These are phyloP conservation scores for Sinella curviseta DNA, from an alignment of 1,140 invertebrate species.

Conservation along the genomic window DNA sequence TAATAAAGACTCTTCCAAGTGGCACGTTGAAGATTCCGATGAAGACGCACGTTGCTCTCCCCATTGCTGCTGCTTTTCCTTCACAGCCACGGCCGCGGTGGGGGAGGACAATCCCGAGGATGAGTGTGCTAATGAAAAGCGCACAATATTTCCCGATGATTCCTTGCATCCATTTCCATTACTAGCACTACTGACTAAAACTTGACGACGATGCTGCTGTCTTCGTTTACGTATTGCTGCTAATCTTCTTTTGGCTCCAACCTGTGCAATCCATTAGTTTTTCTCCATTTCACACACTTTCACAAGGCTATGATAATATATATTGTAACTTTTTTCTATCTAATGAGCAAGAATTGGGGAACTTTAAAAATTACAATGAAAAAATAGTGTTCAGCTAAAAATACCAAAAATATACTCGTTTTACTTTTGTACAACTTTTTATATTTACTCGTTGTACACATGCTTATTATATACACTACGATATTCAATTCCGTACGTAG, in stretches of 20 bases:
- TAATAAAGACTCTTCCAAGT: neutral
- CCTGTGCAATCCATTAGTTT: slow-evolving; percentile 16
- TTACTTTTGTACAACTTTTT: neutral
- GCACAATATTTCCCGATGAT: no score
- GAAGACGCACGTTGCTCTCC: neutral
- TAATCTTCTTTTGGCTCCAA: slow-evolving; percentile 7
- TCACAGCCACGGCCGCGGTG: neutral
- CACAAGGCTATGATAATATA: neutral
- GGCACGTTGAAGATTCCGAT: neutral
- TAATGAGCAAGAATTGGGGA: no score
- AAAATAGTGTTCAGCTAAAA: no score
- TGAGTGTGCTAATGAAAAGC: no score
- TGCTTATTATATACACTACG: neutral
- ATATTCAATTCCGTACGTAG: no score
- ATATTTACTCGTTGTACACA: neutral
- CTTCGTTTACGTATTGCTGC: slow-evolving; percentile 9
- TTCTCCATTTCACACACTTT: slow-evolving; percentile 12
- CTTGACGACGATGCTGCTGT: neutral
- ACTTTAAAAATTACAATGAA: no score
- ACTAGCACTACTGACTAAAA: neutral
- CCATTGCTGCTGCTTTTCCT: neutral
- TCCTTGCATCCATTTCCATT: neutral
- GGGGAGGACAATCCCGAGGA: neutral
- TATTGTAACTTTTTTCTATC: neutral
- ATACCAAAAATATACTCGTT: neutral